Evolutionary conservation across 2,888 invertebrate species (phyloP).

Genomic region (Oscheius sp.): DNA sequence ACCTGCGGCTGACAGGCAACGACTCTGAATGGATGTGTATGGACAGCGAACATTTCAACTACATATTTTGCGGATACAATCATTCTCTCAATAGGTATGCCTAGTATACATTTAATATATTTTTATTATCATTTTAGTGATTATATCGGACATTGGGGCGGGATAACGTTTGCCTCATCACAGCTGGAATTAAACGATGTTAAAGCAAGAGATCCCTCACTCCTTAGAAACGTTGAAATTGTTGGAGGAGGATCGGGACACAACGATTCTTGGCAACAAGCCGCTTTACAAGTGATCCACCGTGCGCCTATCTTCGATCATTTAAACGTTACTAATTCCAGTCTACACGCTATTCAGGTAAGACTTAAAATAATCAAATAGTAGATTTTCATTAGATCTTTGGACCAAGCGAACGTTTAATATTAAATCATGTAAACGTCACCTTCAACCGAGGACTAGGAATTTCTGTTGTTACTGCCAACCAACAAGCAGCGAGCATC

Average conservation of each 20-base stretch:
- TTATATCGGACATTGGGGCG: constrained; percentile 90
- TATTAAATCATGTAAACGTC: constrained; percentile 69
- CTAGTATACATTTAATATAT: constrained; percentile 66
- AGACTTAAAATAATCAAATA: neutral
- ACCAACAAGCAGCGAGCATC: constrained; percentile 76
- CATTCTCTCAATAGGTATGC: constrained; percentile 71
- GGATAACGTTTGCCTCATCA: constrained; percentile 81
- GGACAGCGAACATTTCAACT: constrained; percentile 87
- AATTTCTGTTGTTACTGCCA: constrained; percentile 87
- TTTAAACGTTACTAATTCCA: constrained; percentile 83
- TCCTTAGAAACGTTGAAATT: constrained; percentile 82
- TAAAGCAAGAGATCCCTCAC: constrained; percentile 84
- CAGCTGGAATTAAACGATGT: constrained; percentile 74
- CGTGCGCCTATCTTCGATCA: constrained; percentile 86
- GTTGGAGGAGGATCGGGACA: constrained; percentile 94
- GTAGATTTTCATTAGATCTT: constrained; percentile 52
- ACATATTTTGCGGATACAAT: constrained; percentile 85
- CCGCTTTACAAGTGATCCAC: constrained; percentile 87
- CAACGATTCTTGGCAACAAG: constrained; percentile 84
- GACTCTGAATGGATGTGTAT: constrained; percentile 80
- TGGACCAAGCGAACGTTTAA: constrained; percentile 60
- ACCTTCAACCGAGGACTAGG: constrained; percentile 87
- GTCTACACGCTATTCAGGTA: constrained; percentile 87
- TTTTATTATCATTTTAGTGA: constrained; percentile 65
- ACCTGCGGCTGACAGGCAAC: constrained; percentile 63